Percentiles rank a stretch among this genome's conserved stretches.
Evolutionary conservation across 1,140 invertebrate species (phyloP).

Genomic region (Drosophila rhopaloa): DNA sequence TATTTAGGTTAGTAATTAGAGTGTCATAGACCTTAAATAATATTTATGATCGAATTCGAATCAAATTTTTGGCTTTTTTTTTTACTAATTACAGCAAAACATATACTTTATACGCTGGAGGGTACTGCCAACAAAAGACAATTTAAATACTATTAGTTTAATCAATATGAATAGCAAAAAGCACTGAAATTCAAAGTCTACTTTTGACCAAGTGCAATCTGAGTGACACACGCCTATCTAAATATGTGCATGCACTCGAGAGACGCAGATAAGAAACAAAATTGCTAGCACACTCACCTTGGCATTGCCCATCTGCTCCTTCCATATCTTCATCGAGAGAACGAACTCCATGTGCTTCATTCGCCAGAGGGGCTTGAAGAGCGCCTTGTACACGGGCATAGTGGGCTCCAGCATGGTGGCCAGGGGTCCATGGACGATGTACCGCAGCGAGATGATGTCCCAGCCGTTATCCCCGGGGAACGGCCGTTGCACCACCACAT

Average conservation of each 20-base stretch:
- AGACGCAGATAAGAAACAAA: constrained; percentile 3
- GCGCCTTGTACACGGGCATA: constrained; percentile 92
- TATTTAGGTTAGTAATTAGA: neutral
- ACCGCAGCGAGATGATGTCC: constrained; percentile 98
- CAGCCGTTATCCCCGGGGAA: constrained; percentile 94
- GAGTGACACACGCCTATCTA: constrained; percentile 6
- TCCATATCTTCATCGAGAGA: constrained; percentile 92
- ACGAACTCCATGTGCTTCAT: constrained; percentile 97
- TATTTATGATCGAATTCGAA: no score
- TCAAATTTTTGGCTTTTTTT: no score
- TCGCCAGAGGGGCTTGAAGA: constrained; percentile 97
- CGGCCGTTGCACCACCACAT: constrained; percentile 92
- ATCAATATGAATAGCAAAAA: no score
- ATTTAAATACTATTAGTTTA: no score
- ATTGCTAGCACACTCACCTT: constrained; percentile 85
- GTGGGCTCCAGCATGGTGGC: constrained; percentile 95
- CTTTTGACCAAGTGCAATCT: neutral
- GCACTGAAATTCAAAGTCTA: neutral
- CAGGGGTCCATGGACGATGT: constrained; percentile 96
- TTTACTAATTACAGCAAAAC: no score
- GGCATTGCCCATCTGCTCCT: constrained; percentile 92
- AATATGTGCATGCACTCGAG: constrained; percentile 9
- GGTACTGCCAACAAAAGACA: no score
- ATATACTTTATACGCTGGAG: no score
- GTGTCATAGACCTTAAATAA: neutral